A percentile compares a stretch with the other conserved stretches of the same genome.
Evolutionary conservation across 2,797 vertebrate genomes (phyloP).

Genomic region (Fistularia tabacaria): DNA sequence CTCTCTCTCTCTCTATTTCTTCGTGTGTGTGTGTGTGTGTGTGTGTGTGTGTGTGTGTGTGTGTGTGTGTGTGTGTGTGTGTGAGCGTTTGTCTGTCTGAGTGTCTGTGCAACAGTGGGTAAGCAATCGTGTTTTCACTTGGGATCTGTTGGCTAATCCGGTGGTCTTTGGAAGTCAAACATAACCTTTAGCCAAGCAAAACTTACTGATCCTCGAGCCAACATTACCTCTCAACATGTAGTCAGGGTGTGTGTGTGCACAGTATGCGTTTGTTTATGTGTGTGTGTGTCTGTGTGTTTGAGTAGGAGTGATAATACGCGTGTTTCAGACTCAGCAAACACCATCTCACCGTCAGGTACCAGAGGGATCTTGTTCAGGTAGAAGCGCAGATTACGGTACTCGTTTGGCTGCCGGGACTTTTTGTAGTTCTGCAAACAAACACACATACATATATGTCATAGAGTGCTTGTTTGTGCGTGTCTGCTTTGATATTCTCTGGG

Average conservation of each 20-base stretch:
- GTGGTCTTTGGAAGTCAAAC: conserved; percentile 47
- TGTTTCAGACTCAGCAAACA: neutral
- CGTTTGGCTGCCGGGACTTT: conserved; percentile 86
- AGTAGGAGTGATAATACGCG: conserved; percentile 5
- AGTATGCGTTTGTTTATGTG: conserved; percentile 1
- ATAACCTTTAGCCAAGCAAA: conserved; percentile 53
- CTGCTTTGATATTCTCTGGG: neutral
- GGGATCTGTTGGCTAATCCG: conserved; percentile 49
- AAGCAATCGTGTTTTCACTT: conserved; percentile 40
- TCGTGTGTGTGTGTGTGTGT: too few relatives aligned
- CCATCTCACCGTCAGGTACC: conserved; percentile 89
- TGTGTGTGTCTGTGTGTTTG: conserved; percentile 9
- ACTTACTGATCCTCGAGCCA: conserved; percentile 29
- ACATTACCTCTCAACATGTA: conserved; percentile 10
- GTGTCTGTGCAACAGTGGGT: conserved; percentile 11
- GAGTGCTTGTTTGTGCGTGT: neutral
- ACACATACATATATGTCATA: neutral
- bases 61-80: too few relatives aligned
- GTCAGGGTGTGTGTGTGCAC: conserved; percentile 1
- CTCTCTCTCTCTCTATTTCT: too few relatives aligned
- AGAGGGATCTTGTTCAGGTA: conserved; percentile 97
- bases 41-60: too few relatives aligned
- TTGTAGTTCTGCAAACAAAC: conserved; percentile 85
- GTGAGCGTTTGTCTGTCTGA: conserved; percentile 1
- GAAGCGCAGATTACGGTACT: conserved; percentile 93